These are phyloP conservation scores for Trachelus tabidus DNA, from an alignment of 2,888 invertebrate species.

Conservation along the genomic window DNA sequence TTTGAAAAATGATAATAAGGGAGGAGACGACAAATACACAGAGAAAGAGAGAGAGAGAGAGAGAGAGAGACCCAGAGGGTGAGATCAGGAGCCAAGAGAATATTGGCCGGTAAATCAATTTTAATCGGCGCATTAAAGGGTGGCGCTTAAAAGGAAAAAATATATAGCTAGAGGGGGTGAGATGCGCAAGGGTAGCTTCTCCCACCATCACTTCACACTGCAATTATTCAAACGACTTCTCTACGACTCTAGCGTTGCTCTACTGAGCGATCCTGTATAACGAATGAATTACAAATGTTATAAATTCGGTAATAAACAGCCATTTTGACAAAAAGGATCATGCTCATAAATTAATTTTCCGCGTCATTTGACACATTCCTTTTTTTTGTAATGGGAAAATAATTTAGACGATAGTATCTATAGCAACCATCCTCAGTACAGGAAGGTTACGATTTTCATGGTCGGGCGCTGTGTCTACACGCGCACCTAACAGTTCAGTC, in stretches of 20 bases:
- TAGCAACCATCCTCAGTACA: background rate
- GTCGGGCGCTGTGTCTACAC: too few species aligned
- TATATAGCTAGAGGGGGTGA: background rate
- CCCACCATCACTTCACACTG: background rate
- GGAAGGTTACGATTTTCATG: background rate
- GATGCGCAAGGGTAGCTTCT: background rate
- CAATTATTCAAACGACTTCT: conserved; percentile 2
- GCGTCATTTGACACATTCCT: conserved; percentile 10
- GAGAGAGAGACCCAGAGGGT: background rate
- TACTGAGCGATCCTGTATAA: background rate
- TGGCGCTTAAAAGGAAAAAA: background rate
- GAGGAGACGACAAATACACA: background rate
- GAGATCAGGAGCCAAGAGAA: background rate
- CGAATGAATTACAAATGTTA: conserved; percentile 27
- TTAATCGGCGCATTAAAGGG: conserved; percentile 2
- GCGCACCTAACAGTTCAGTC: too few species aligned
- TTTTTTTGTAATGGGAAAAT: background rate
- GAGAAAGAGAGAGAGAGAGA: background rate
- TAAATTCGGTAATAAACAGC: conserved; percentile 32
- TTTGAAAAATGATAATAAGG: background rate
- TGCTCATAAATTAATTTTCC: conserved; percentile 28
- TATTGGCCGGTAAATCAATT: conserved; percentile 1
- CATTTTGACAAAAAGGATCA: conserved; percentile 18
- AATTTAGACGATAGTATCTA: background rate
- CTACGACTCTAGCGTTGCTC: background rate